A percentile compares a stretch with the other conserved stretches of the same genome.
phyloP scores from a whole-genome alignment of 2,113 vertebrate species.

The Ahaetulla prasina region DNA sequence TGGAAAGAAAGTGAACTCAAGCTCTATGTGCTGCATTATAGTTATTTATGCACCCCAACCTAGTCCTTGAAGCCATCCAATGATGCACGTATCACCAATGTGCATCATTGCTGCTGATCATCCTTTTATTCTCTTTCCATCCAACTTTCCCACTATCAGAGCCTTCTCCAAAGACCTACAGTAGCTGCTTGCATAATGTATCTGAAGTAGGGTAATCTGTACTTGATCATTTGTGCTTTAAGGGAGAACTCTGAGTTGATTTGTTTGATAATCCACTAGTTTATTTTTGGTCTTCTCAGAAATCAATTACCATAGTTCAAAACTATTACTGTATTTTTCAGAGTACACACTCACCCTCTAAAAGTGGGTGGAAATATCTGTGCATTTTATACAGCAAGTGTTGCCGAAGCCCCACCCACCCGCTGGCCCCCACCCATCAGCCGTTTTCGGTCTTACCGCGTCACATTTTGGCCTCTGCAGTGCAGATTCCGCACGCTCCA shows the following conservation, averaged over 20 bases:
- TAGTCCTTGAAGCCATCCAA: background rate
- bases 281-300: background rate
- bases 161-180: background rate
- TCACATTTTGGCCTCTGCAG: too few species aligned
- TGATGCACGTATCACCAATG: background rate
- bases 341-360: too few species aligned
- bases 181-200: background rate
- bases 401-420: too few species aligned
- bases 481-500: too few species aligned
- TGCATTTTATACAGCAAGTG: too few species aligned
- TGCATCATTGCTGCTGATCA: background rate
- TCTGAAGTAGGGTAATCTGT: background rate
- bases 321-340: background rate
- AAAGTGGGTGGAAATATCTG: too few species aligned
- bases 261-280: background rate
- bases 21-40: background rate
- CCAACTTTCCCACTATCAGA: background rate
- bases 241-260: background rate
- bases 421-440: too few species aligned
- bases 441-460: too few species aligned
- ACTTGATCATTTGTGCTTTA: background rate
- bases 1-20: slow-evolving; percentile 4
- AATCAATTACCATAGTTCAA: background rate
- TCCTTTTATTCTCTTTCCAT: background rate
- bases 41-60: background rate